Evolutionary conservation across 2,797 vertebrate species (phyloP).

Genomic region (Micromesistius poutassou): DNA sequence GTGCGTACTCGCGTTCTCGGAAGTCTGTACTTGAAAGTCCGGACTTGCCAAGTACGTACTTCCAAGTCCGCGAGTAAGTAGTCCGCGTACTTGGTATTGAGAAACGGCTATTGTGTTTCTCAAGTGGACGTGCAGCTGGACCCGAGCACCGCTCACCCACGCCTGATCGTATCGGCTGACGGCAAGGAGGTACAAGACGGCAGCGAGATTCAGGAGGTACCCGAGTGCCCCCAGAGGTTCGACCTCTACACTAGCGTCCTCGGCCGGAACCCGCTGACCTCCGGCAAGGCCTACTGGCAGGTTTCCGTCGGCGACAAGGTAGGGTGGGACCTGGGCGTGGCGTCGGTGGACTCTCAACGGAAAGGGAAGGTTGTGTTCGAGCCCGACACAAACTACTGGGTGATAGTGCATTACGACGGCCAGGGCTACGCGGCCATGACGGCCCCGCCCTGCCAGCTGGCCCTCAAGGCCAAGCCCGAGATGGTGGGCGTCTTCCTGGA

Average conservation of each 20-base stretch:
- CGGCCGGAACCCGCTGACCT: constrained; percentile 13
- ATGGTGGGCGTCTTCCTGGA: constrained; percentile 35
- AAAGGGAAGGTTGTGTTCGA: constrained; percentile 12
- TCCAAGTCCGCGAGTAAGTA: too few species aligned
- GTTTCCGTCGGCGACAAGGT: constrained; percentile 28
- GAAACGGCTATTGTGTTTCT: background rate
- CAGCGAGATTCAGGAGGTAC: background rate
- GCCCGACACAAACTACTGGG: constrained; percentile 30
- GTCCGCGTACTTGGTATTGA: too few species aligned
- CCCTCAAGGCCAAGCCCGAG: constrained; percentile 7
- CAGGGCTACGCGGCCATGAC: constrained; percentile 17
- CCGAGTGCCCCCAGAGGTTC: constrained; percentile 10
- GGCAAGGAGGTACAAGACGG: constrained; percentile 5
- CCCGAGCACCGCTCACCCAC: background rate
- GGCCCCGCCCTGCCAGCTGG: background rate
- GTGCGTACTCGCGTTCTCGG: too few species aligned
- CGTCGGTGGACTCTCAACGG: constrained; percentile 11
- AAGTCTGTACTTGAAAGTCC: too few species aligned
- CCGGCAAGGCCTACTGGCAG: constrained; percentile 37
- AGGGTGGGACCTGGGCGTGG: constrained; percentile 32
- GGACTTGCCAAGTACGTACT: too few species aligned
- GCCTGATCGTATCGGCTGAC: background rate
- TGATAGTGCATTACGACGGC: constrained; percentile 6
- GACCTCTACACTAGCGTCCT: constrained; percentile 19
- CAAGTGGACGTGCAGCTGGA: constrained; percentile 26